Conservation (phyloP, 2,888 invertebrate genomes). For the Psococerastis gibbosa region DNA sequence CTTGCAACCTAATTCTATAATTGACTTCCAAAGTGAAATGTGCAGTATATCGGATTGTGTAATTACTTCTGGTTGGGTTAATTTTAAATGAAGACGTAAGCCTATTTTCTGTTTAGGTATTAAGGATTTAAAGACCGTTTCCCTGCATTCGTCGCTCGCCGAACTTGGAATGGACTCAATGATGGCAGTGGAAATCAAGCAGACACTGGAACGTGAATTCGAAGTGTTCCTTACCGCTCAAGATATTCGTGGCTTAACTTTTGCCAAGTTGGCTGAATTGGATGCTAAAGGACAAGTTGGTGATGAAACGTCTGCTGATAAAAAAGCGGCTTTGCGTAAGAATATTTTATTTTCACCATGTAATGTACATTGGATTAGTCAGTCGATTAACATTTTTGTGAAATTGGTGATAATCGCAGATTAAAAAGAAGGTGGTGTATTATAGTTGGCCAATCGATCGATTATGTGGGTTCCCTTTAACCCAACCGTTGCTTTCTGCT, state of each 20-base stretch:
- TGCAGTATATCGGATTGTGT: too few relatives aligned
- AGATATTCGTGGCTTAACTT: conserved; percentile 64
- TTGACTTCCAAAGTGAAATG: too few relatives aligned
- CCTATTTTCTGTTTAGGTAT: conserved; percentile 27
- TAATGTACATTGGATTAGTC: not conserved
- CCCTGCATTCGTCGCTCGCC: conserved; percentile 52
- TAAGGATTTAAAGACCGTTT: conserved; percentile 46
- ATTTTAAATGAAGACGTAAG: conserved; percentile 22
- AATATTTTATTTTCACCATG: not conserved
- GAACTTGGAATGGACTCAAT: conserved; percentile 94
- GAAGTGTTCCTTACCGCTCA: conserved; percentile 71
- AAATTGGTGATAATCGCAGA: too few relatives aligned
- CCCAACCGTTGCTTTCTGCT: too few relatives aligned
- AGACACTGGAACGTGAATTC: conserved; percentile 73
- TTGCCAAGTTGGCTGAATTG: conserved; percentile 37
- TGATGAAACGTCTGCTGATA: conserved; percentile 11
- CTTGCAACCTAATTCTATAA: too few relatives aligned
- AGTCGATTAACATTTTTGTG: too few relatives aligned
- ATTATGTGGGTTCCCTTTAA: too few relatives aligned
- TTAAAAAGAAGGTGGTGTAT: too few relatives aligned
- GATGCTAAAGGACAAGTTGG: conserved; percentile 16
- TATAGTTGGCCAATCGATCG: too few relatives aligned
- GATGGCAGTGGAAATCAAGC: conserved; percentile 93
- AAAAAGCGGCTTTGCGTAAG: not conserved
- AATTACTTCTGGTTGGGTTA: too few relatives aligned